Evolutionary conservation across 2,113 vertebrate species (phyloP).

Genomic region (Zapus hudsonius): DNA sequence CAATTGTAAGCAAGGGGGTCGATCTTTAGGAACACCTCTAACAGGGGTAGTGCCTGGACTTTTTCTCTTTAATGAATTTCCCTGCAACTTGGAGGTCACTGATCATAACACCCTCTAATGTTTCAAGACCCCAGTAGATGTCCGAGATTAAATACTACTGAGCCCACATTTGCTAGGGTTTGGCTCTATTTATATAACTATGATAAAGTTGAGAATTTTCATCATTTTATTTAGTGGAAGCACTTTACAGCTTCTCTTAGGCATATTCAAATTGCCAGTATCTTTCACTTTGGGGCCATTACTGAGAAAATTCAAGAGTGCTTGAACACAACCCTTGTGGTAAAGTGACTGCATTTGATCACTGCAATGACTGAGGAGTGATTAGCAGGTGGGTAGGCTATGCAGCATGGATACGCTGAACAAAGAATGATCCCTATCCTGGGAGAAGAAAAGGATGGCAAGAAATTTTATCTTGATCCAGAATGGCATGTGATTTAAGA

Average conservation of each 20-base stretch:
- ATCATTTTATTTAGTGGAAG: not conserved
- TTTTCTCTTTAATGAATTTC: not conserved
- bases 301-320: not conserved
- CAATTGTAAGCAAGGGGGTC: not conserved
- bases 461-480: not conserved
- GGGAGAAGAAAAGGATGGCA: not conserved
- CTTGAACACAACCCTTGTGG: not conserved
- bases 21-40: not conserved
- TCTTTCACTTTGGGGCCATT: not conserved
- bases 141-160: not conserved
- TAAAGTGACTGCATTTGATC: not conserved
- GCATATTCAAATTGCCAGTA: not conserved
- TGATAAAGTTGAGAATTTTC: not conserved
- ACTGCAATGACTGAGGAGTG: not conserved
- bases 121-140: not conserved
- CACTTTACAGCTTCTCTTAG: not conserved
- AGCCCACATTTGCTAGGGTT: not conserved
- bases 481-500: not conserved
- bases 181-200: not conserved
- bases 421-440: not conserved
- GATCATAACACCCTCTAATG: not conserved
- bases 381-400: no score
- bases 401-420: not conserved
- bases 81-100: not conserved
- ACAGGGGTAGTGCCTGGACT: not conserved